phyloP scores from a whole-genome alignment of 2,797 vertebrate species.

The Crocidura indochinensis region DNA sequence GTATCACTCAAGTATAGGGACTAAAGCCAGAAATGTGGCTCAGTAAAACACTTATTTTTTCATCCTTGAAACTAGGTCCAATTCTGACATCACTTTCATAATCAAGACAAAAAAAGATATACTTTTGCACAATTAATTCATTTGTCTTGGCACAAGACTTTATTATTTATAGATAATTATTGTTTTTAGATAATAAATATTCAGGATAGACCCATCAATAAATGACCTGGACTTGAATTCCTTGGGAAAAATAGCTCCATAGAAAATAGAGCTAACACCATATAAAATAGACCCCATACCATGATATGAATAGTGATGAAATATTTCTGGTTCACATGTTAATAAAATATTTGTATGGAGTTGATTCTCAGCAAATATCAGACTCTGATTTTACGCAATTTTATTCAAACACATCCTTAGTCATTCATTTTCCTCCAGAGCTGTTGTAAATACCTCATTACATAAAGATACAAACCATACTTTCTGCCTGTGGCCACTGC shows the following conservation, averaged over 20 bases:
- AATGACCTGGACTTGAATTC: conserved; percentile 14
- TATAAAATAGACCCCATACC: no score
- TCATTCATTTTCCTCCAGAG: not conserved
- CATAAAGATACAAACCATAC: not conserved
- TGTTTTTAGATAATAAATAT: conserved; percentile 18
- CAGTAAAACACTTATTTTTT: no score
- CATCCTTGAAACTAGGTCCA: no score
- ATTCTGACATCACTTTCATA: no score
- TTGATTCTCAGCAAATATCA: not conserved
- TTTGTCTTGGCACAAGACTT: not conserved
- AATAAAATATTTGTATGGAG: not conserved
- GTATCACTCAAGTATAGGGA: no score
- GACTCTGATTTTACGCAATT: not conserved
- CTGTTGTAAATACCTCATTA: not conserved
- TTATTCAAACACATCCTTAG: not conserved
- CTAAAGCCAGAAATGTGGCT: not conserved
- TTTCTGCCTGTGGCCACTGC: not conserved
- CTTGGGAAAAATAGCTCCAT: not conserved
- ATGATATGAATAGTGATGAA: not conserved
- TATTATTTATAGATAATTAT: not conserved
- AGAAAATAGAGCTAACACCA: not conserved
- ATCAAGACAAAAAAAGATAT: not conserved
- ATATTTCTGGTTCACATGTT: not conserved
- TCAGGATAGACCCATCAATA: conserved; percentile 22
- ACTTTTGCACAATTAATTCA: not conserved